phyloP scores from a whole-genome alignment of 2,797 vertebrate genomes.

The Semaprochilodus insignis region DNA sequence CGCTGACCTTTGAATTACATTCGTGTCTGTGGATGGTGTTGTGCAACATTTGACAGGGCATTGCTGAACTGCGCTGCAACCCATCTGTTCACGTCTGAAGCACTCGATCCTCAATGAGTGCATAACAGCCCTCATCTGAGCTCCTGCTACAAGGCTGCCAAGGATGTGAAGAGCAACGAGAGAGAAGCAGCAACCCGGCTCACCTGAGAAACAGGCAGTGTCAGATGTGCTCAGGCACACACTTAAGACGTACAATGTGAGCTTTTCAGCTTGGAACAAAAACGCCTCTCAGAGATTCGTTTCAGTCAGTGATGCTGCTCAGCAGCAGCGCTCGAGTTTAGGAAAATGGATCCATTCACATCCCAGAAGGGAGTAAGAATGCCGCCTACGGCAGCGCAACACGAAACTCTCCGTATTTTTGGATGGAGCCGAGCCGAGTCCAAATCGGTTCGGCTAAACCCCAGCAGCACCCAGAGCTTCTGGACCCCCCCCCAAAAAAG shows the following conservation, averaged over 20 bases:
- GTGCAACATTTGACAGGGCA: constrained; percentile 26
- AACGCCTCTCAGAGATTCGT: neutral
- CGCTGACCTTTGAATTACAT: neutral
- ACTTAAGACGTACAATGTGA: neutral
- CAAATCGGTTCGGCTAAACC: no score
- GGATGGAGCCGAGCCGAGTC: neutral
- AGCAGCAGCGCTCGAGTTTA: neutral
- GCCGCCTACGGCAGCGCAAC: neutral
- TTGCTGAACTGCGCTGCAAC: constrained; percentile 27
- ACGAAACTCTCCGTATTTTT: neutral
- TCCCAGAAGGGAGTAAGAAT: neutral
- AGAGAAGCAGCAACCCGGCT: neutral
- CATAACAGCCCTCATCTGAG: constrained; percentile 9
- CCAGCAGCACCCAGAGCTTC: neutral
- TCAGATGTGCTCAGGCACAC: neutral
- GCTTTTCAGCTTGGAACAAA: neutral
- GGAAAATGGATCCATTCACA: neutral
- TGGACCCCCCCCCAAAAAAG: neutral
- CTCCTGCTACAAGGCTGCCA: neutral
- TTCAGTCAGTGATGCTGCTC: neutral
- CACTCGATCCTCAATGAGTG: constrained; percentile 12
- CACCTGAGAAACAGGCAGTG: neutral
- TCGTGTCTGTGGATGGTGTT: constrained; percentile 19
- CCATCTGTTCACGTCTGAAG: constrained; percentile 44
- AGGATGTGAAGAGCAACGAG: neutral